Evolutionary conservation across 2,797 vertebrate species (phyloP).

Genomic region (Poeciliopsis gracilis): DNA sequence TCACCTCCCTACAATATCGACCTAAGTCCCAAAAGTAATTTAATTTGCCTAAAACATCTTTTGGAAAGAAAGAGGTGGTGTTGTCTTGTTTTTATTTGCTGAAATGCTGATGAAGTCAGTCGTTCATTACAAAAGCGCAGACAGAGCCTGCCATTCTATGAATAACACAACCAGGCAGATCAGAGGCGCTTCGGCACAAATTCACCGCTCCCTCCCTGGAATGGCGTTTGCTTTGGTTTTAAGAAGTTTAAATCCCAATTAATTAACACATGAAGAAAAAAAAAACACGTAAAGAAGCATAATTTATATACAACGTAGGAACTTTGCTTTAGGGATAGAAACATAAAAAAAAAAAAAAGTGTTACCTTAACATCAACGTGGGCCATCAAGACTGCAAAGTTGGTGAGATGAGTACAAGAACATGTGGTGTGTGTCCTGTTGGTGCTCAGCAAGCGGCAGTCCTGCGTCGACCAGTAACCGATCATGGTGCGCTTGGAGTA

Average conservation of each 20-base stretch:
- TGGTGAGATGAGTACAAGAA: conserved; percentile 97
- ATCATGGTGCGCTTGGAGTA: conserved; percentile 95
- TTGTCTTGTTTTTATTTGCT: not conserved
- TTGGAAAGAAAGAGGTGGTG: no score
- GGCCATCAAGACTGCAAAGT: conserved; percentile 97
- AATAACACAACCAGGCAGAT: conserved; percentile 39
- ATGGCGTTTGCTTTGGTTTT: not conserved
- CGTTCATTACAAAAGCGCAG: conserved; percentile 2
- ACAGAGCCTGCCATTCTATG: conserved; percentile 39
- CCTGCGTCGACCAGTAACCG: conserved; percentile 96
- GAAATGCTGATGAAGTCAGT: conserved; percentile 36
- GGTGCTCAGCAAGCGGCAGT: conserved; percentile 91
- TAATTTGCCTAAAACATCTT: no score
- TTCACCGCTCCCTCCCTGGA: not conserved
- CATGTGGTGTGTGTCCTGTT: conserved; percentile 96
- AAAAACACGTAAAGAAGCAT: not conserved
- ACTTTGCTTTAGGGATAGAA: conserved; percentile 10
- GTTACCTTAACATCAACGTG: conserved; percentile 96
- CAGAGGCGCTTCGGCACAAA: not conserved
- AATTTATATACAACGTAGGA: not conserved
- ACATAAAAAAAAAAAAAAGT: not conserved
- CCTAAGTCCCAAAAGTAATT: no score
- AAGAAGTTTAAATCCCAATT: not conserved
- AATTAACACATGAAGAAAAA: not conserved
- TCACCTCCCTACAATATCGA: no score